Evolutionary conservation across 2,797 vertebrate species (phyloP), one percentile per base, ranked within the genome.

Genomic region (Enteromius anoplus): DNA sequence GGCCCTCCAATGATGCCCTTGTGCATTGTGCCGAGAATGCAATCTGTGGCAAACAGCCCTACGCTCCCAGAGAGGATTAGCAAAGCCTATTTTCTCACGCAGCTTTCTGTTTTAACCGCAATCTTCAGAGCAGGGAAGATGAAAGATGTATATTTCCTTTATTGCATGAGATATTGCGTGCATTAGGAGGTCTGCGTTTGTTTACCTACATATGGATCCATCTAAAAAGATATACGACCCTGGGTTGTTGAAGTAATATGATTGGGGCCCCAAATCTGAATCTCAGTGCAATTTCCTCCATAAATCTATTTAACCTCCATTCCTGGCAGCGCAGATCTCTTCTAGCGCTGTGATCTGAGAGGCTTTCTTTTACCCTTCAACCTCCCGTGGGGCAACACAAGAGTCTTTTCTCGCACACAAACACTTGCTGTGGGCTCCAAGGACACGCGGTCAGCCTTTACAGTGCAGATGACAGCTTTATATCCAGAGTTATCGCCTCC

Each of bases 401-500:
- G 89, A 78, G 23, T 77, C 70, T 40, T 60, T 64, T 76, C 75
- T 68, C 34, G 26, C 64, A 75, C 60, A 37, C 68, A 49, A 65
- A 69, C 78, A 64, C 76, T 49, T 42, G 72, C 66, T 70, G 42
- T 58, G 58, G 19, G 53, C 69, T 73, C 72, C 93, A 94, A 94
- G 93, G 93, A 93, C 93, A 92, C 85, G 87, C 88, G 89, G 92
- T 93, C 92, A 92, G 91, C 91, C 88, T 93, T 93, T 92, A 92
- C 92, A 89, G 87, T 90, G 82, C 88, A 87, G 88, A 87, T 93
- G 90, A 92, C 90, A 90, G 91, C 87, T 94, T 94, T 92, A 93
- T 89, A 81, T 87, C 86, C 80, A 58, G 84, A 81, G 55, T 93
- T 92, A 92, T 92, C 86, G 65, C 90, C 68, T 77, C 79, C 80